Base-by-base conservation (phyloP, 2,888 invertebrate genomes). In the Drosophila mimetica region DNA sequence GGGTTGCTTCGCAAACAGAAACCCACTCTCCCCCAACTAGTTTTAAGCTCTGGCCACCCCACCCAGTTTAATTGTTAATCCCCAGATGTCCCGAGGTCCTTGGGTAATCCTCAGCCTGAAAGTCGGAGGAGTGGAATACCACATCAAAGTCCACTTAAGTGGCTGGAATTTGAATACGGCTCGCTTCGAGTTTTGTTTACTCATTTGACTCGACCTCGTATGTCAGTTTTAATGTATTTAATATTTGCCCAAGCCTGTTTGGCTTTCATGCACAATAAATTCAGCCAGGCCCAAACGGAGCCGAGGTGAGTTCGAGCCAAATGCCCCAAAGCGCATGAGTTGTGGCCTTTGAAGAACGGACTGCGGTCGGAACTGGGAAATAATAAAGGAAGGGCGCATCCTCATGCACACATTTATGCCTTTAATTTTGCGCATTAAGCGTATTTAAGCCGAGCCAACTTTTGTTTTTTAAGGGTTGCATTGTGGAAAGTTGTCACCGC, bases 381-480 rank as follows among this genome's bases (percentile, higher is more conserved):
- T 25, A 25, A 50, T 16, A 46, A 44, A n/a, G 13, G 34, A 4
- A 14, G 61, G 57, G 16, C 28, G 42, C 37, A 48, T 71, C 67
- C 75, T 64, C 60, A 53, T 41, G 60, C 54, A 75, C 52, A 73
- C 70, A 64, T 69, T 70, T 77, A 77, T 79, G 84, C 74, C 79
- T 83, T 83, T 86, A 83, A 83, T 86, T 86, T 83, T 80, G 77
- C 79, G 81, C 84, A 86, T 86, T 83, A 83, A 83, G 79, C 79
- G 83, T 81, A 77, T 84, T 80, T 86, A 83, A 83, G 79, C 86
- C 86, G 71, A 65, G 74, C 59, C 74, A 75, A 52, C 69, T 74
- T 57, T 54, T 30, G 39, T 32, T 52, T 44, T 42, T 28, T 65
- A 66, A 52, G 64, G 64, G 64, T 65, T 65, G 64, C 64, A 65